Conservation (phyloP, 2,888 invertebrate genomes). For the Blastobasis lacticolella region DNA sequence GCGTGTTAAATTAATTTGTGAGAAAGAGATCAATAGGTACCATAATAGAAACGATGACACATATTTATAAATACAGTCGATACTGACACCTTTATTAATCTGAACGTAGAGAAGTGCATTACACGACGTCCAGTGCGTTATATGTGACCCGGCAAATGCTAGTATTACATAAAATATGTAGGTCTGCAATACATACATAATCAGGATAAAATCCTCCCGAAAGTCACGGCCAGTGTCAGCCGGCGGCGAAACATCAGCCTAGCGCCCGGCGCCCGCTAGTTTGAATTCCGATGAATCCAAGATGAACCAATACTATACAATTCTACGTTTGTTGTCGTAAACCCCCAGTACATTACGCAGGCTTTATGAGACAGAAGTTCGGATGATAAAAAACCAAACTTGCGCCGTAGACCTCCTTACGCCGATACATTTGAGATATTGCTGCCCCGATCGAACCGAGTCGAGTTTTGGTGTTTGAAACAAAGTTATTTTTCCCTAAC, state of each 20-base stretch:
- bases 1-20: too few relatives aligned
- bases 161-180: slow-evolving; percentile 3
- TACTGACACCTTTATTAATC: too few relatives aligned
- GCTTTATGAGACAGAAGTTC: slow-evolving; percentile 6
- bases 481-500: too few relatives aligned
- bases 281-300: slow-evolving; percentile 7
- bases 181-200: slow-evolving; percentile 11
- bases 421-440: too few relatives aligned
- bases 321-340: slow-evolving; percentile 1
- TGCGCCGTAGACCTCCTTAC: slow-evolving; percentile 1
- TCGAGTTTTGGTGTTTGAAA: too few relatives aligned
- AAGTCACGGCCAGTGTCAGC: slow-evolving; percentile 2
- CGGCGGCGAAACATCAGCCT: slow-evolving; percentile 2
- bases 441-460: too few relatives aligned
- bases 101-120: too few relatives aligned
- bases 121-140: too few relatives aligned
- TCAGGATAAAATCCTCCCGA: slow-evolving; percentile 4
- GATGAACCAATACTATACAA: slow-evolving; percentile 5
- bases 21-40: too few relatives aligned
- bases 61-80: too few relatives aligned
- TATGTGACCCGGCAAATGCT: neutral
- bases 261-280: neutral
- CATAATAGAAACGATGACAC: too few relatives aligned
- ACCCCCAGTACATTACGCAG: slow-evolving; percentile 2
- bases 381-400: slow-evolving; percentile 11